These are phyloP conservation scores for Orthosia incerta DNA, from an alignment of 2,888 invertebrate genomes.

Conservation along the genomic window DNA sequence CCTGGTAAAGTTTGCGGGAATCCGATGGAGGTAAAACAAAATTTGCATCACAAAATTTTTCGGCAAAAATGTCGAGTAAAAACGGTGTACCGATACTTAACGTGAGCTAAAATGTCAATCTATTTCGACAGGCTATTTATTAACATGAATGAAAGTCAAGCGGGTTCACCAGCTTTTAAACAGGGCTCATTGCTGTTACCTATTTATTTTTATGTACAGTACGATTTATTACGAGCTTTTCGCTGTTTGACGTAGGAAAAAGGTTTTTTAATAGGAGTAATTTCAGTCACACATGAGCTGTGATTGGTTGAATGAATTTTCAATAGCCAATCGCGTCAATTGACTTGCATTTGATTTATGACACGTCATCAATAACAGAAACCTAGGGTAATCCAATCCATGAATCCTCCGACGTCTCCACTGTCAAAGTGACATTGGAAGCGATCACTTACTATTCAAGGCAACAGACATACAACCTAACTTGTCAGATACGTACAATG, in stretches of 20 bases:
- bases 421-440: not conserved
- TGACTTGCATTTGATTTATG: too few species aligned
- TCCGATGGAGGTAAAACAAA: too few species aligned
- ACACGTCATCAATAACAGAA: too few species aligned
- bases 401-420: not conserved
- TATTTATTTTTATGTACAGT: not conserved
- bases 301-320: too few species aligned
- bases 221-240: not conserved
- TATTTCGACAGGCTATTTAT: constrained; percentile 26
- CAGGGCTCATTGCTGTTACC: not conserved
- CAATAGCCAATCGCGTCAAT: too few species aligned
- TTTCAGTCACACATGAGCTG: not conserved
- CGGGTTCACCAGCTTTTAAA: constrained; percentile 1
- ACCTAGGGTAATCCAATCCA: not conserved
- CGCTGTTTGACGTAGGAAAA: not conserved
- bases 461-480: not conserved
- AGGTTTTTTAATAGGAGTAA: not conserved
- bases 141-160: constrained; percentile 10
- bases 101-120: constrained; percentile 7
- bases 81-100: not conserved
- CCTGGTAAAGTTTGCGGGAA: too few species aligned
- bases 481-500: constrained; percentile 17
- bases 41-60: not conserved
- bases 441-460: not conserved
- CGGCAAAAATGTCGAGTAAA: not conserved